Conservation (phyloP, 2,888 invertebrate genomes). For the Taphrorychus bicolor region DNA sequence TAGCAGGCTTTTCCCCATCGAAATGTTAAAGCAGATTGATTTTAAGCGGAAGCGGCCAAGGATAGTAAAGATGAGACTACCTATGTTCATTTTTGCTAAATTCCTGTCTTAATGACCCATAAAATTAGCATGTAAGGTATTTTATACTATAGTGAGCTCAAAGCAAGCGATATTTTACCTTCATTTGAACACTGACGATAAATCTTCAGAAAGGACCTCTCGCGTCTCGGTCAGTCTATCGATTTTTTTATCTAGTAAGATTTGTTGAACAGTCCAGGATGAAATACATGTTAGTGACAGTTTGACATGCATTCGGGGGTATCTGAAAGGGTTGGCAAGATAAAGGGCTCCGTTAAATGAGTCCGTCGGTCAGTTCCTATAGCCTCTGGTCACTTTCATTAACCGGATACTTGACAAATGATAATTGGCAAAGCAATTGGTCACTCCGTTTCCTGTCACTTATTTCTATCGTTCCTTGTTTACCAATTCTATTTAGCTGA, state of each 20-base stretch:
- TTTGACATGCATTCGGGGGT: constrained; percentile 52
- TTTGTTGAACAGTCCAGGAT: constrained; percentile 36
- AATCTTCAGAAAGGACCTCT: constrained; percentile 12
- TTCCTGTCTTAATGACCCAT: background rate
- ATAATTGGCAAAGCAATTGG: constrained; percentile 61
- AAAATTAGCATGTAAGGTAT: background rate
- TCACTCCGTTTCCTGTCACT: constrained; percentile 60
- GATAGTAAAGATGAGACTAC: background rate
- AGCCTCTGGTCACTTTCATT: constrained; percentile 61
- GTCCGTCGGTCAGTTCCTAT: constrained; percentile 56
- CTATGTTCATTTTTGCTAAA: background rate
- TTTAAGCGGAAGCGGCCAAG: no score
- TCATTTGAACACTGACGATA: background rate
- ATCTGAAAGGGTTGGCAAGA: constrained; percentile 60
- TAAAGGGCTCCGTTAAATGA: constrained; percentile 59
- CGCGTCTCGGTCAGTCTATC: constrained; percentile 24
- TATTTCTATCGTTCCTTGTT: constrained; percentile 56
- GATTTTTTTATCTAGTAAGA: constrained; percentile 40
- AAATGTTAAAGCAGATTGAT: no score
- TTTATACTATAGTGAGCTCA: background rate
- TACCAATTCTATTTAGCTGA: constrained; percentile 55
- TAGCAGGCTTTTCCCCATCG: no score
- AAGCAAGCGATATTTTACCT: background rate
- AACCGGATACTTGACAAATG: constrained; percentile 62
- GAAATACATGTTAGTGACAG: constrained; percentile 54